These are phyloP conservation scores for Falco rusticolus DNA, from an alignment of 2,797 vertebrate genomes.

Conservation along the genomic window DNA sequence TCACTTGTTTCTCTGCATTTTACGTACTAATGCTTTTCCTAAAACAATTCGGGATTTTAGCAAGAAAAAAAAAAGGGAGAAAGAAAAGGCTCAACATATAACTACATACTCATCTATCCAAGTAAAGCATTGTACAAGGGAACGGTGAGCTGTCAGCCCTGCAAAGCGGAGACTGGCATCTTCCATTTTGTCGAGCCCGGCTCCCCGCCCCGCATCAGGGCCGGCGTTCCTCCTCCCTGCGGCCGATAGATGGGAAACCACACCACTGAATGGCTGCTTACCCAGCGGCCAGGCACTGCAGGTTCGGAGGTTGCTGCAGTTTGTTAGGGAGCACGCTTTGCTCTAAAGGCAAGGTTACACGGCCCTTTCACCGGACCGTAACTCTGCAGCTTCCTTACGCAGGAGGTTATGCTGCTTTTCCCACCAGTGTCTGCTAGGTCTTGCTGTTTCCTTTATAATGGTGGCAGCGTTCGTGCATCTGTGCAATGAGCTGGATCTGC, in stretches of 20 bases:
- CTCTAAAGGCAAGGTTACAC: neutral
- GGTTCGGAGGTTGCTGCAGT: neutral
- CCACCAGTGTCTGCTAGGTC: neutral
- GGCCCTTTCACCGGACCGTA: fast-evolving
- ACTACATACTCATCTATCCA: fast-evolving
- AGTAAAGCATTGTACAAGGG: no score
- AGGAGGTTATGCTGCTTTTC: fast-evolving
- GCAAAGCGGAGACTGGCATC: fast-evolving
- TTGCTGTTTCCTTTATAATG: fast-evolving
- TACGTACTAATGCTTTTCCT: neutral
- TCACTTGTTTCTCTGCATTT: neutral
- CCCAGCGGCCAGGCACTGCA: no score
- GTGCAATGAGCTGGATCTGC: fast-evolving
- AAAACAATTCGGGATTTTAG: neutral
- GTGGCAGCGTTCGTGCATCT: fast-evolving
- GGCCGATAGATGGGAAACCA: neutral
- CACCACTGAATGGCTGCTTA: neutral
- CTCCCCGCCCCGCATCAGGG: no score
- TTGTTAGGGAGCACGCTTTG: fast-evolving
- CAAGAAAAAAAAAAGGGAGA: neutral
- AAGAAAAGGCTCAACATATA: no score
- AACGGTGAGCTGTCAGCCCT: neutral
- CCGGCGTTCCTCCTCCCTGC: neutral
- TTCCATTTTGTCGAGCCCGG: no score
- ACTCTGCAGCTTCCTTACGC: neutral